These are phyloP conservation scores for Anastrepha obliqua DNA, from an alignment of 1,140 invertebrate species.

Conservation along the genomic window DNA sequence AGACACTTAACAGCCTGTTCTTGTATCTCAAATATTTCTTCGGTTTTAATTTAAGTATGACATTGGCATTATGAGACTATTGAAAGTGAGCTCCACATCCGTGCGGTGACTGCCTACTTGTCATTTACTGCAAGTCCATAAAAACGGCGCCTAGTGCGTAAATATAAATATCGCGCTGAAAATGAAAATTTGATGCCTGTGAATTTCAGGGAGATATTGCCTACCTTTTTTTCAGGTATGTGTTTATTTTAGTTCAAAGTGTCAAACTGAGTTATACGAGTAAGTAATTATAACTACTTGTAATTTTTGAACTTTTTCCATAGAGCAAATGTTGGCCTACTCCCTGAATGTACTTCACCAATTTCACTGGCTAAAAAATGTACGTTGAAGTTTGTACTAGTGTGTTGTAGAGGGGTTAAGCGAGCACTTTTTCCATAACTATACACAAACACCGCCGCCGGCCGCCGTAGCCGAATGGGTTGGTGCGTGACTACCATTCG, in stretches of 20 bases:
- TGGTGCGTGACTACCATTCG: no score
- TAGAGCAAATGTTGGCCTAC: not conserved
- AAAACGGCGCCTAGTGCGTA: not conserved
- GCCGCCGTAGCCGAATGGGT: no score
- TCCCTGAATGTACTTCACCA: not conserved
- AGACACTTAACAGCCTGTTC: no score
- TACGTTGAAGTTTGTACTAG: no score
- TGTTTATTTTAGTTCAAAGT: not conserved
- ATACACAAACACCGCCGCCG: no score
- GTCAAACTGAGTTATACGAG: not conserved
- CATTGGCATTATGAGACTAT: conserved; percentile 6
- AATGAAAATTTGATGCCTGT: not conserved
- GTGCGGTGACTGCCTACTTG: not conserved
- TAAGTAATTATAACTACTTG: not conserved
- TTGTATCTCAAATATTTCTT: not conserved
- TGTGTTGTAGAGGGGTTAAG: not conserved
- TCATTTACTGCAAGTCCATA: not conserved
- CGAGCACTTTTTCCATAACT: no score
- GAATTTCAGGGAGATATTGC: not conserved
- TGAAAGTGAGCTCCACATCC: not conserved
- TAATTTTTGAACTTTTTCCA: not conserved
- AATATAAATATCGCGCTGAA: not conserved
- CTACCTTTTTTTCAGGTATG: conserved; percentile 18
- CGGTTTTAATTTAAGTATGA: conserved; percentile 4
- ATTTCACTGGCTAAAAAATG: no score